Percentiles rank a stretch among this genome's conserved stretches.
Evolutionary conservation across 2,888 invertebrate species (phyloP).

Genomic region (Chrysolina americana): DNA sequence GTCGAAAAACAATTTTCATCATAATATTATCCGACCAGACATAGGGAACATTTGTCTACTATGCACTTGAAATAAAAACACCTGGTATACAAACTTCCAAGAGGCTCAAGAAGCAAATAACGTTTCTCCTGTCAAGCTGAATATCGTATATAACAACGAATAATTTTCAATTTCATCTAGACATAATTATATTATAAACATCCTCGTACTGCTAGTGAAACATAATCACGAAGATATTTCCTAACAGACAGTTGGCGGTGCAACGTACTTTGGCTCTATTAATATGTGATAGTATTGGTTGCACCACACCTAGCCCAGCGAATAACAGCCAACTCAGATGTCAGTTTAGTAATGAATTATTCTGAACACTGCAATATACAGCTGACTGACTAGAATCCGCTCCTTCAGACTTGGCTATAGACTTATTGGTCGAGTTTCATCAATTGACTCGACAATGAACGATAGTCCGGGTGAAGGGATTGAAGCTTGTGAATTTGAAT

Average conservation of each 20-base stretch:
- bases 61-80: no score
- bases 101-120: no score
- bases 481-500: not conserved
- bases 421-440: not conserved
- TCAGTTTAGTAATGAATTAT: conserved; percentile 31
- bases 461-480: not conserved
- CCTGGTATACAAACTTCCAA: no score
- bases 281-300: conserved; percentile 62
- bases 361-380: conserved; percentile 30
- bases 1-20: no score
- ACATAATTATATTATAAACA: not conserved
- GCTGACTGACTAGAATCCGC: conserved; percentile 20
- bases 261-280: conserved; percentile 63
- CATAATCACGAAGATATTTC: conserved; percentile 26
- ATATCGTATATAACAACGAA: not conserved
- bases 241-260: conserved; percentile 53
- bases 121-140: no score
- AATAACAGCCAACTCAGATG: conserved; percentile 40
- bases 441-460: conserved; percentile 1
- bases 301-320: conserved; percentile 57
- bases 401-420: conserved; percentile 25
- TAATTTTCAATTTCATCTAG: not conserved
- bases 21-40: no score
- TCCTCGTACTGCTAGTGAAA: not conserved
- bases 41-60: no score